These are phyloP conservation scores for Microdon myrmicae DNA, from an alignment of 2,888 invertebrate species.

Conservation along the genomic window DNA sequence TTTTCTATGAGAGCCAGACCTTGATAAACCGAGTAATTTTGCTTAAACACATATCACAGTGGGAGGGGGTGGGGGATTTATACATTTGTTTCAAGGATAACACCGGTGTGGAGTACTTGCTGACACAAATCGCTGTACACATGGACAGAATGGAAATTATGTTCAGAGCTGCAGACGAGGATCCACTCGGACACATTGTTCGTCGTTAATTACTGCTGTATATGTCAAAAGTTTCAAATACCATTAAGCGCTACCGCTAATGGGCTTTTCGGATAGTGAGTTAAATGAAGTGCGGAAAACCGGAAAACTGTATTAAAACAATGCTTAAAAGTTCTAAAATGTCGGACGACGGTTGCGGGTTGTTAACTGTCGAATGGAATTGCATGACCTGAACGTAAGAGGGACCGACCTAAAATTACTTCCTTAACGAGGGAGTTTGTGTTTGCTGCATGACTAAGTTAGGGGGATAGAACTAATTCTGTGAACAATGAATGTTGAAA, in stretches of 20 bases:
- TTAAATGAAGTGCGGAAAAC: slow-evolving; percentile 24
- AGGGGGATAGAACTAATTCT: no score
- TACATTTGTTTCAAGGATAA: no score
- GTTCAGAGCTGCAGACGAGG: slow-evolving; percentile 7
- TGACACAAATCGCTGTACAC: slow-evolving; percentile 14
- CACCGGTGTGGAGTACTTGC: slow-evolving; percentile 1
- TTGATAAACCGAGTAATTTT: slow-evolving; percentile 34
- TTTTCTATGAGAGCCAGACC: slow-evolving; percentile 21
- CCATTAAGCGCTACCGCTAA: slow-evolving; percentile 48
- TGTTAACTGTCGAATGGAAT: no score
- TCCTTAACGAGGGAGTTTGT: no score
- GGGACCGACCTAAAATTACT: no score
- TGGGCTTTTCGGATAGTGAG: slow-evolving; percentile 19
- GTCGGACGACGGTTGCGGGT: slow-evolving; percentile 17
- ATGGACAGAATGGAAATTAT: slow-evolving; percentile 18
- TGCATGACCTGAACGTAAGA: no score
- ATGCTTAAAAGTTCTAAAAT: slow-evolving; percentile 38
- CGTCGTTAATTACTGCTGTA: slow-evolving; percentile 45
- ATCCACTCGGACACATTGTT: slow-evolving; percentile 42
- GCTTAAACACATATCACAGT: slow-evolving; percentile 14
- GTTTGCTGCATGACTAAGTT: no score
- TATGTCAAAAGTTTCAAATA: slow-evolving; percentile 48
- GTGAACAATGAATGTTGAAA: no score
- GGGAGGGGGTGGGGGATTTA: no score
- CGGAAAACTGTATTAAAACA: slow-evolving; percentile 36